Percentiles rank a stretch among this genome's conserved stretches.
phyloP scores from a whole-genome alignment of 1,140 invertebrate genomes.

The Homalodisca vitripennis region DNA sequence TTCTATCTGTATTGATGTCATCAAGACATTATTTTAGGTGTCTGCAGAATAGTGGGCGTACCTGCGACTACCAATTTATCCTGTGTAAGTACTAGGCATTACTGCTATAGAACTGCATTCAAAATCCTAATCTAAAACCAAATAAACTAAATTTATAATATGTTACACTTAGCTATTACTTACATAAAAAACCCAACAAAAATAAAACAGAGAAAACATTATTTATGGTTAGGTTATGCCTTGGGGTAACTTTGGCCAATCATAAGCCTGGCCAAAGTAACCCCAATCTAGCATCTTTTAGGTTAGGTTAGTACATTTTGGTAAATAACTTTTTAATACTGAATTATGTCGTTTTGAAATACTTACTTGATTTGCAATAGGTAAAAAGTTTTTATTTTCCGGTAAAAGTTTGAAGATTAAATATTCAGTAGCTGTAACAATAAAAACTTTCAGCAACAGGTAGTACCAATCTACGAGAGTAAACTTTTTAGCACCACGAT shows the following conservation, averaged over 20 bases:
- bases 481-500: too few species aligned
- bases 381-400: neutral
- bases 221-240: neutral
- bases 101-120: neutral
- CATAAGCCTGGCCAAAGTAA: neutral
- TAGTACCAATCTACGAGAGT: neutral
- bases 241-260: neutral
- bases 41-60: neutral
- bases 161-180: neutral
- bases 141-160: neutral
- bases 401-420: neutral
- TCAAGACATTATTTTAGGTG: neutral
- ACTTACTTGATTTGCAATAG: neutral
- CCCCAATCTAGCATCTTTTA: neutral
- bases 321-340: neutral
- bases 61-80: neutral
- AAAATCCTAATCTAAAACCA: neutral
- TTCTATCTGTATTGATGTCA: neutral
- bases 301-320: neutral
- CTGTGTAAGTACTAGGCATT: neutral
- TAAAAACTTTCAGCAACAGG: neutral
- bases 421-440: neutral
- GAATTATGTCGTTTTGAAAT: neutral
- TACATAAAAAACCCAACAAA: neutral
- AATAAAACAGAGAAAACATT: neutral